Evolutionary conservation across 2,797 vertebrate genomes (phyloP).

Genomic region (Taenioides sp.): DNA sequence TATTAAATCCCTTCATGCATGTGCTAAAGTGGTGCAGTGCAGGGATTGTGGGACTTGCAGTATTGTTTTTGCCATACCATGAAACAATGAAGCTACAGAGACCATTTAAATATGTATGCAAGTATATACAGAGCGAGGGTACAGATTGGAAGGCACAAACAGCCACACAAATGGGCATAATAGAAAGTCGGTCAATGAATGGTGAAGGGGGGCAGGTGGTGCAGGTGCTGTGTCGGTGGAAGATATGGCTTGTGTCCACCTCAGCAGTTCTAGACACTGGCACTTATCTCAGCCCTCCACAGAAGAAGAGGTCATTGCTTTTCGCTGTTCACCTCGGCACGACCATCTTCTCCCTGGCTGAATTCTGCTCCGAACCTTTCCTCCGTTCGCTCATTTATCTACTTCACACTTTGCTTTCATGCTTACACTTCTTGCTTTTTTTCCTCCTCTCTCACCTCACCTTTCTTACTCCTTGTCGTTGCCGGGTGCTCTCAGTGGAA

Average conservation of each 20-base stretch:
- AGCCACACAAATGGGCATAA: constrained; percentile 36
- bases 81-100: constrained; percentile 48
- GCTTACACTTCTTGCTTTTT: constrained; percentile 33
- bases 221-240: constrained; percentile 69
- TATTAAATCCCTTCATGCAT: constrained; percentile 47
- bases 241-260: constrained; percentile 78
- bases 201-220: constrained; percentile 45
- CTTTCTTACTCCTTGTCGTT: constrained; percentile 39
- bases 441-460: constrained; percentile 33
- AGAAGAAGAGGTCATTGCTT: constrained; percentile 73
- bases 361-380: constrained; percentile 41
- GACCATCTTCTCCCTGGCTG: constrained; percentile 31
- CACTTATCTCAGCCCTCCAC: constrained; percentile 65
- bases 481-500: constrained; percentile 61
- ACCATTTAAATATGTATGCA: constrained; percentile 23
- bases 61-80: constrained; percentile 34
- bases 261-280: constrained; percentile 75
- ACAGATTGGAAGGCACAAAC: constrained; percentile 19
- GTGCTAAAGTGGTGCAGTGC: constrained; percentile 56
- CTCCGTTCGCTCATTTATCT: constrained; percentile 58
- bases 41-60: constrained; percentile 46
- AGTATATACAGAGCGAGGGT: constrained; percentile 9
- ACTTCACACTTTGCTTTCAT: constrained; percentile 45
- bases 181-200: constrained; percentile 64
- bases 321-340: constrained; percentile 48